phyloP scores from a whole-genome alignment of 2,797 vertebrate genomes.

The Anableps anableps region DNA sequence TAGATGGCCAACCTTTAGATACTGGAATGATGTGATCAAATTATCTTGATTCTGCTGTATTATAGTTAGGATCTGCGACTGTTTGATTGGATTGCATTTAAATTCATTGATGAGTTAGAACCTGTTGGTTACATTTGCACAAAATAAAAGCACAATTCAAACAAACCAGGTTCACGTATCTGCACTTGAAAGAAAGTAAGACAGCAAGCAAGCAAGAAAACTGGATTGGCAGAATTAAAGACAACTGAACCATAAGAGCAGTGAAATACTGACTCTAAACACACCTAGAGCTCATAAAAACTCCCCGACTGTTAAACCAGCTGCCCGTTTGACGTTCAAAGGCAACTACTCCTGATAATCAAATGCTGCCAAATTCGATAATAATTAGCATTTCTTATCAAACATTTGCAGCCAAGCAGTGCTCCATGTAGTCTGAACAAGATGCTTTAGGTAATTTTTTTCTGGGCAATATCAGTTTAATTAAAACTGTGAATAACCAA shows the following conservation, averaged over 20 bases:
- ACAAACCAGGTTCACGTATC: background rate
- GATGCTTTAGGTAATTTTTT: background rate
- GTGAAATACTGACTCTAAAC: background rate
- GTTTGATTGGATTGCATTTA: no score
- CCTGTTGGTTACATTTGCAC: no score
- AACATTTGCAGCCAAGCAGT: background rate
- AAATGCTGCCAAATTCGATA: slow-evolving; percentile 37
- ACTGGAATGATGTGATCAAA: no score
- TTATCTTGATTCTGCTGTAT: no score
- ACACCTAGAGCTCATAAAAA: background rate
- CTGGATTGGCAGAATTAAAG: background rate
- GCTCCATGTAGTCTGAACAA: background rate
- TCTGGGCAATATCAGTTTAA: background rate
- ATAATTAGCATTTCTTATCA: background rate
- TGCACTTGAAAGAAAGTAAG: no score
- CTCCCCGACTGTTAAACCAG: background rate
- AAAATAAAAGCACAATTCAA: background rate
- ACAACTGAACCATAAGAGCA: no score
- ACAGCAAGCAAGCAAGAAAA: no score
- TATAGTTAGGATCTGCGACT: no score
- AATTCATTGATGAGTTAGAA: no score
- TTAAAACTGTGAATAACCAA: background rate
- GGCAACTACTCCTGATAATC: slow-evolving; percentile 32
- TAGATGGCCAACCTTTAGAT: background rate
- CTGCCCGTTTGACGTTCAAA: background rate